Evolutionary conservation across 37 sponge, comb jelly and placozoan species (phyloP).

Genomic region (Chondrosia reniformis): DNA sequence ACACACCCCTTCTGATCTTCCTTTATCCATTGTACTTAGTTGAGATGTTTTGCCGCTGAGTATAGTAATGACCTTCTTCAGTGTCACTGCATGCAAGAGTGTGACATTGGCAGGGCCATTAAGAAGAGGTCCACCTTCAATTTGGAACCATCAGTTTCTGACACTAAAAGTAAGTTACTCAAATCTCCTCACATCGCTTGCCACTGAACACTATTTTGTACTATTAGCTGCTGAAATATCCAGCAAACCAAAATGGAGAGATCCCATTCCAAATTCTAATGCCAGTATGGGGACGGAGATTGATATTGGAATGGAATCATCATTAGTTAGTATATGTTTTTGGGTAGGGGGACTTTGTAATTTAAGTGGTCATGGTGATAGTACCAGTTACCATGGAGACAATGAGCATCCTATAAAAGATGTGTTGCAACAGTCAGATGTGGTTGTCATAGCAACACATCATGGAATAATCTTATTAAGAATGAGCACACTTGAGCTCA

Average conservation of each 20-base stretch:
- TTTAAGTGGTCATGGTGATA: no score
- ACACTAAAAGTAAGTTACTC: no score
- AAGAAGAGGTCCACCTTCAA: no score
- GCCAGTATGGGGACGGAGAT: background rate
- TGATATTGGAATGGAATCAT: slow-evolving; percentile 4
- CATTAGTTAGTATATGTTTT: background rate
- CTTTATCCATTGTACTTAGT: no score
- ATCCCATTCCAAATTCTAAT: background rate
- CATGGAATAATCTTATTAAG: background rate
- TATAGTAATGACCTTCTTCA: no score
- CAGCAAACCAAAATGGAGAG: slow-evolving; percentile 10
- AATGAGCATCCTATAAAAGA: background rate
- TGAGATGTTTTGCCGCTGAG: no score
- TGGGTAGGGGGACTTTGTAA: background rate
- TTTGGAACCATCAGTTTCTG: no score
- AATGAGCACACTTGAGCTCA: slow-evolving; percentile 2
- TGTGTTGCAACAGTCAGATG: background rate
- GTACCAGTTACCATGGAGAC: no score
- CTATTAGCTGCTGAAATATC: background rate
- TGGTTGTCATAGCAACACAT: background rate
- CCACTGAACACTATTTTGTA: no score
- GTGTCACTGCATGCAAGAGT: slow-evolving; percentile 46
- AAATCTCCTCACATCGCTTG: no score
- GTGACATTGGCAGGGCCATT: slow-evolving; percentile 30
- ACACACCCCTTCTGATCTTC: no score